phyloP scores from a whole-genome alignment of 2,797 vertebrate species.

The Anguilla pacifica region DNA sequence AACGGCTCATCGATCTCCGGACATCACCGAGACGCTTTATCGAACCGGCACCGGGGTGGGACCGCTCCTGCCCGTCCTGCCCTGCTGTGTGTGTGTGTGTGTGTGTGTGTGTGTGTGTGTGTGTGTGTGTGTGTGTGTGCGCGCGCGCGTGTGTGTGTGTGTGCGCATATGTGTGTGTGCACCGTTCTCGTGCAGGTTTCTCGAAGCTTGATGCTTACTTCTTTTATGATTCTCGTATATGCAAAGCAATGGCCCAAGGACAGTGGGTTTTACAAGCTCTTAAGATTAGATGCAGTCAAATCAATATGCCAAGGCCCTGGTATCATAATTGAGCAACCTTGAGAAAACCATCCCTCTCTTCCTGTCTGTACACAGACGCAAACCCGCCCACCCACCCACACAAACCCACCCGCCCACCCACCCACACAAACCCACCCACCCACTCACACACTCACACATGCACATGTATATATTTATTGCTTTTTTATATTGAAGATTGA shows the following conservation, averaged over 20 bases:
- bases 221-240: slow-evolving; percentile 7
- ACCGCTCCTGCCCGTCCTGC: not conserved
- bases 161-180: no score
- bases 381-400: no score
- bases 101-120: no score
- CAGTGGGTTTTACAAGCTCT: not conserved
- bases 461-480: no score
- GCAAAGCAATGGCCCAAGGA: not conserved
- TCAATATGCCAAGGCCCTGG: slow-evolving; percentile 9
- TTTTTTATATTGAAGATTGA: not conserved
- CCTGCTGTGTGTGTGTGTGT: no score
- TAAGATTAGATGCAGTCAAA: slow-evolving; percentile 4
- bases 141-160: no score
- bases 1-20: slow-evolving; percentile 53
- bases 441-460: no score
- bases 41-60: slow-evolving; percentile 23
- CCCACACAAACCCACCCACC: no score
- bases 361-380: not conserved
- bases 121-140: no score
- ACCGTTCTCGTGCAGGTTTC: not conserved
- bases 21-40: slow-evolving; percentile 52
- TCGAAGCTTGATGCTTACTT: no score
- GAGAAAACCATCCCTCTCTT: not conserved
- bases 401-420: no score
- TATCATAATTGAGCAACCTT: not conserved